Percentiles rank a stretch among this genome's conserved stretches.
Evolutionary conservation across 2,888 invertebrate genomes (phyloP).

Genomic region (Cerastis rubricosa): DNA sequence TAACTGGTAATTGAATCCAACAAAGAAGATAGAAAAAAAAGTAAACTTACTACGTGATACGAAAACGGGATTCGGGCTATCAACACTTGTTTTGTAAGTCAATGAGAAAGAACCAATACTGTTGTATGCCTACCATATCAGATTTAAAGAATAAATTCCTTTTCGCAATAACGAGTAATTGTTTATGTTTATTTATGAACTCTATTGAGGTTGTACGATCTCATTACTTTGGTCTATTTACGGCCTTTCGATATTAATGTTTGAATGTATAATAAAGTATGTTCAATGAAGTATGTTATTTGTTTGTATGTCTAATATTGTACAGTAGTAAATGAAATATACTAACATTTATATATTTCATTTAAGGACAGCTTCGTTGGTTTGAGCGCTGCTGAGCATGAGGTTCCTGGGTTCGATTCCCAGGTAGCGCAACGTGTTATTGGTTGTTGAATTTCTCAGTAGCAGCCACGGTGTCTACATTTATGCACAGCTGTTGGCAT

Average conservation of each 20-base stretch:
- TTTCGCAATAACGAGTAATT: constrained; percentile 63
- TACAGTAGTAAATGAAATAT: not conserved
- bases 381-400: too few species aligned
- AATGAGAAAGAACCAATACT: constrained; percentile 75
- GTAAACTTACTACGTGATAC: constrained; percentile 85
- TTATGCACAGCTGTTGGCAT: too few species aligned
- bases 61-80: constrained; percentile 81
- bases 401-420: too few species aligned
- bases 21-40: constrained; percentile 87
- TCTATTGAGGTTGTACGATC: constrained; percentile 42
- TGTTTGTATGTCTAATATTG: constrained; percentile 1
- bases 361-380: too few species aligned
- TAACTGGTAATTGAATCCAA: constrained; percentile 86
- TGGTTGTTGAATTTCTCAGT: too few species aligned
- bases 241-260: constrained; percentile 49
- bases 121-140: constrained; percentile 61
- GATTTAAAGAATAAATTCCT: constrained; percentile 63
- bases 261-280: constrained; percentile 33
- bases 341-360: too few species aligned
- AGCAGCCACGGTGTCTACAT: too few species aligned
- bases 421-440: too few species aligned
- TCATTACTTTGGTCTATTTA: constrained; percentile 61
- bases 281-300: constrained; percentile 28
- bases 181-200: constrained; percentile 65
- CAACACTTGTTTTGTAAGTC: constrained; percentile 85